Evolutionary conservation across 35 echinoderm and acorn worm genomes (phyloP), one percentile per base, ranked within the genome.

Genomic region (Patiria miniata): DNA sequence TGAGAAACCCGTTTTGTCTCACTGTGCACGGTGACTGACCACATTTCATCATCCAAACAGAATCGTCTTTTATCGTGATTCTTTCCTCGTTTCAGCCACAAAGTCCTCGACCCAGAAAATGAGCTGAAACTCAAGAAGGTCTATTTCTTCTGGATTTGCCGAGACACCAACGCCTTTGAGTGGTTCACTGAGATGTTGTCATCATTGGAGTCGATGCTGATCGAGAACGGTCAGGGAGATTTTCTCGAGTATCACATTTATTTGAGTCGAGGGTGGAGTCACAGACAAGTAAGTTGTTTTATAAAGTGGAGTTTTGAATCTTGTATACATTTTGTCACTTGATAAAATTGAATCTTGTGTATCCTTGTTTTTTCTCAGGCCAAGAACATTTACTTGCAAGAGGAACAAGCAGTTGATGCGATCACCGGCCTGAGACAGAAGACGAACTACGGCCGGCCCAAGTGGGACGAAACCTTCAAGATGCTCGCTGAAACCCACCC

Each of bases 81-180:
- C 42, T 6, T 47, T 47, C 12, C 42, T 47, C 42, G 12, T 47
- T 4, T 47, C 12, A 47, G 92, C 77, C 57, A 89, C n/a, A 83
- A 80, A 29, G 61, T 73, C 29, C 1, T 79, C 7, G 91, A 79
- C 18, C 61, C 40, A 12, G 37, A 39, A 14, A 60, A 52, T 33
- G 85, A 88, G 9, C 59, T 95, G 22, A 95, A 95, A 83, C 81
- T 99, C 19, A 85, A 81, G 40, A 94, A 92, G 79, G 90, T 99
- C 17, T 99, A 99, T 29, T 99, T 99, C 93, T 99, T 89, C 79
- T 99, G 96, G 96, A 99, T 99, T n/a, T 99, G 96, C 33, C 92
- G 89, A 2, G 96, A 99, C 52, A 94, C 96, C 19, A 93, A 95
- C 88, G 91, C 91, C 79, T 93, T 95, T 87, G 93, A 95, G 59